Percentiles rank a stretch among this genome's conserved stretches.
Conservation (phyloP, 2,797 vertebrate species). For the Meda fulgida region DNA sequence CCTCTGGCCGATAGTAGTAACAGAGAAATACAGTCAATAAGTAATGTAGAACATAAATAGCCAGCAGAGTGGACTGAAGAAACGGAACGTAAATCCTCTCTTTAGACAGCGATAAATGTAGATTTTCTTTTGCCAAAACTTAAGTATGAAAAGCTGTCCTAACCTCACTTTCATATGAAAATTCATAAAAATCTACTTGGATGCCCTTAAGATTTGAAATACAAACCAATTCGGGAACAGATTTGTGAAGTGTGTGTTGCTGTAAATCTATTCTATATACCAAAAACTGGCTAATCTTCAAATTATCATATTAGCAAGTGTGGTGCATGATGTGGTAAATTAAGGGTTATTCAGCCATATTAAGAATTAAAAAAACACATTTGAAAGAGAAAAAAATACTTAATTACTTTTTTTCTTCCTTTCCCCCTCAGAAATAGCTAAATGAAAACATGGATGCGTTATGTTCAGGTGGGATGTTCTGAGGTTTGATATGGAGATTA, state of each 20-base stretch:
- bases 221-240: neutral
- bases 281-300: neutral
- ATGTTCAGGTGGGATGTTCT: slow-evolving; percentile 69
- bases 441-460: slow-evolving; percentile 65
- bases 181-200: neutral
- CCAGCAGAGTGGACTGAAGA: too few species aligned
- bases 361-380: slow-evolving; percentile 11
- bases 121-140: neutral
- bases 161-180: neutral
- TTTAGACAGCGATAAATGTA: too few species aligned
- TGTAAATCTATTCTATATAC: neutral
- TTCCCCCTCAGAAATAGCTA: slow-evolving; percentile 49
- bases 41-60: too few species aligned
- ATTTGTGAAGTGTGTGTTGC: neutral
- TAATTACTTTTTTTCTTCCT: slow-evolving; percentile 18
- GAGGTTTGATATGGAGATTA: slow-evolving; percentile 71
- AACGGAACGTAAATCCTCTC: too few species aligned
- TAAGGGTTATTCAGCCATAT: neutral
- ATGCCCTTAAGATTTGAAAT: slow-evolving; percentile 4
- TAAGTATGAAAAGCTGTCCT: neutral
- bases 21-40: too few species aligned
- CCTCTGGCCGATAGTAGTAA: too few species aligned
- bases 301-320: too few species aligned
- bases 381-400: slow-evolving; percentile 46
- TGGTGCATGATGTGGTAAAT: neutral